Evolutionary conservation across 2,113 vertebrate genomes (phyloP).

Genomic region (Hiodon alosoides): DNA sequence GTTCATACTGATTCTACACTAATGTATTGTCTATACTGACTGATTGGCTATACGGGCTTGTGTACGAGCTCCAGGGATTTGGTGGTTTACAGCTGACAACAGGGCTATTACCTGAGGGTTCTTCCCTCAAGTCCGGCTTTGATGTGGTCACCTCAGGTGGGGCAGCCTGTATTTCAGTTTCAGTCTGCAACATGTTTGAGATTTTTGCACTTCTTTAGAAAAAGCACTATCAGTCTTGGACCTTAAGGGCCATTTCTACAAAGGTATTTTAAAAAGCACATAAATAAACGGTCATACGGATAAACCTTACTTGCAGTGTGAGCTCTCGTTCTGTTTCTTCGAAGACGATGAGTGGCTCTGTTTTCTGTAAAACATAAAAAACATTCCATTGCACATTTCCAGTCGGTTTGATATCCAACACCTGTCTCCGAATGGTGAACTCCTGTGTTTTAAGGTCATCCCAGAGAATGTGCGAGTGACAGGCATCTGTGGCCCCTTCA

Average conservation of each 20-base stretch:
- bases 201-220: no score
- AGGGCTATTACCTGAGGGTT: conserved; percentile 44
- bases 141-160: conserved; percentile 23
- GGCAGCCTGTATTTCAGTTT: conserved; percentile 33
- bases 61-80: no score
- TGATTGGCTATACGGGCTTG: no score
- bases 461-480: no score
- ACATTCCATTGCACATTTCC: not conserved
- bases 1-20: no score
- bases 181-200: conserved; percentile 40
- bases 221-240: no score
- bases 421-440: not conserved
- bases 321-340: conserved; percentile 42
- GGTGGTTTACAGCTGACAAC: not conserved
- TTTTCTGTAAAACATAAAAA: conserved; percentile 38
- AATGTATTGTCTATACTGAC: no score
- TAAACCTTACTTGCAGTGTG: conserved; percentile 39
- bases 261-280: no score
- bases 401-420: not conserved
- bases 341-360: conserved; percentile 58
- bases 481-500: no score
- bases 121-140: conserved; percentile 45
- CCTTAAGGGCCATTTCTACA: no score
- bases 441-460: no score
- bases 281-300: not conserved